Evolutionary conservation across 2,113 vertebrate species (phyloP), one percentile per base, ranked within the genome.

Genomic region (Propithecus coquereli): DNA sequence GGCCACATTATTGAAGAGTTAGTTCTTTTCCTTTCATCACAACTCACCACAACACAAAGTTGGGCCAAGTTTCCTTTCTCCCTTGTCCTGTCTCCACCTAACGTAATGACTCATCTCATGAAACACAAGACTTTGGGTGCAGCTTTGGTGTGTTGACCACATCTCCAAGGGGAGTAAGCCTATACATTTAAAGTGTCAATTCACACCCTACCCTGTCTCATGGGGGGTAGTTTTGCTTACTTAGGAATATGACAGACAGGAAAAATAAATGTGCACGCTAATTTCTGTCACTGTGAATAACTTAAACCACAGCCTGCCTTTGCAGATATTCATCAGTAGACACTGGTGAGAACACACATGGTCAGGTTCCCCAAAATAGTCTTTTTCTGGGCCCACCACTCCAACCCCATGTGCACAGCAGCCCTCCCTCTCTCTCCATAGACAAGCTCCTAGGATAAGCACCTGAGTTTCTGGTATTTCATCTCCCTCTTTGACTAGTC

Each of bases 391-490:
- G 25, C 9, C 16, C 1, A 2, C 11, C 9, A 32, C 6, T 8
- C 0, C 0, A 45, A 23, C 6, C 50, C 18, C 45, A 4, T 16
- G 32, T 17, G 5, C 4, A 17, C 2, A 8, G n/a, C 2, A 16
- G 25, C 54, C 30, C 5, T 18, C 6, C 8, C 10, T 9, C 3
- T 1, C 23, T 10, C 6, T 57, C 34, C 2, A 12, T 43, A 25
- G 32, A 30, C 14, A 65, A 61, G 59, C 43, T 18, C 61, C 37
- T 17, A 66, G 73, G n/a, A 20, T 6, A 6, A 82, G 8, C 4
- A 30, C 13, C 32, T 77, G 61, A n/a, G 40, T 71, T 59, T 68
- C 52, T 63, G 6, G 8, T 6, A 8, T 80, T 76, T 57, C 79
- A 40, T 43, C 12, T 47, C 17, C 61, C 25, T 85, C 17, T 43